Percentiles rank a stretch among this genome's conserved stretches.
These are phyloP conservation scores for Hesperophylax magnus DNA, from an alignment of 1,140 invertebrate genomes.

Conservation along the genomic window DNA sequence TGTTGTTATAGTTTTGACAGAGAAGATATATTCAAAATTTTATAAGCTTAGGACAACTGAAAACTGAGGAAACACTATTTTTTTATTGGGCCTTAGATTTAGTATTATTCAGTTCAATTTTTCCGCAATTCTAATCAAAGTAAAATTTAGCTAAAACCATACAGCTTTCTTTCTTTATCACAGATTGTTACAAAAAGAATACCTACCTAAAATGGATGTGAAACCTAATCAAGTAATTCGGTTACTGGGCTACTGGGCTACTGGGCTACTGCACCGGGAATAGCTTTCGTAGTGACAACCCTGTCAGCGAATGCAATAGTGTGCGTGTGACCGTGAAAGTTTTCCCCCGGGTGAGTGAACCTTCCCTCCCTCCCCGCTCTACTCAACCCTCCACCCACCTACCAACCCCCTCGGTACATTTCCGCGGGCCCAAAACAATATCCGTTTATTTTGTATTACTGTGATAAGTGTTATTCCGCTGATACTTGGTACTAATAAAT, in stretches of 20 bases:
- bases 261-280: no score
- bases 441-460: neutral
- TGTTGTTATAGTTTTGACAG: no score
- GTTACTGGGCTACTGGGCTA: neutral
- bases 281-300: neutral
- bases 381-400: neutral
- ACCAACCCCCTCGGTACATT: neutral
- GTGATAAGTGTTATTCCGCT: no score
- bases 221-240: neutral
- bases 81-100: no score
- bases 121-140: no score
- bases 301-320: neutral
- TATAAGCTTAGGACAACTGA: no score
- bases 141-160: no score
- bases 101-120: no score
- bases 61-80: no score
- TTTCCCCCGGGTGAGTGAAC: constrained; percentile 16
- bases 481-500: no score
- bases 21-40: no score
- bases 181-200: neutral
- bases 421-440: neutral
- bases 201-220: neutral
- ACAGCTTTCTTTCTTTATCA: no score
- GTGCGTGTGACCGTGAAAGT: constrained; percentile 35
- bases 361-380: neutral